Base-by-base conservation (phyloP, 2,888 invertebrate genomes). In the Tiliacea citrago region DNA sequence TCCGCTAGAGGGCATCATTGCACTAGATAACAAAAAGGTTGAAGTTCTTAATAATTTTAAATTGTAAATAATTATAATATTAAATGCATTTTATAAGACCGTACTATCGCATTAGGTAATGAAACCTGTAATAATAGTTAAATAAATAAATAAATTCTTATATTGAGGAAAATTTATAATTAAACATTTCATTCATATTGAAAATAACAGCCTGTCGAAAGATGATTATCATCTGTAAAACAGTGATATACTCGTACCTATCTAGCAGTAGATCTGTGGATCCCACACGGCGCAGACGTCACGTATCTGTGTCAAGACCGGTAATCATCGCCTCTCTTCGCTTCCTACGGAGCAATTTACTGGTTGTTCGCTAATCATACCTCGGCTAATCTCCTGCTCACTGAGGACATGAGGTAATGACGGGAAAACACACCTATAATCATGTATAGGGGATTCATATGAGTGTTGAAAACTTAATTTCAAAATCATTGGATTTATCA, bases 221-320 rank as follows among this genome's bases (percentile, higher is more conserved):
- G 18, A 60, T 16, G 29, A 60, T 60, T 13, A 60, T 8, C 45
- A 60, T 60, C 35, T 29, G 12, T 49, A 66, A 45, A 58, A n/a
- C 24, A 77, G 39, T 35, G 58, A 45, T 68, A 62, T 24, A 47
- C 16, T 29, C 29, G 29, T 29, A 29, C 29, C 1, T 82, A 51
- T 57, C 49, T 45, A 55, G 49, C 35, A 35, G 73, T 60, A 66
- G 81, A 81, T 73, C 61, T 68, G 29, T 29, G 62, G 81, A 81
- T 73, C 81, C 73, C 74, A 78, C 73, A 74, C 74, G 62, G 21
- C 47, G 67, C 63, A 76, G 73, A 76, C 73, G 72, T 82, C 88
- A 85, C 83, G 79, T 84, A 90, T 88, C 83, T 87, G 65, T 90
- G 90, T 90, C 90, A 90, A 90, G 90, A 87, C 75, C 83, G 79